A percentile compares a stretch with the other conserved stretches of the same genome.
These are phyloP conservation scores for Homarus gammarus DNA, from an alignment of 2,888 invertebrate species.

Conservation along the genomic window DNA sequence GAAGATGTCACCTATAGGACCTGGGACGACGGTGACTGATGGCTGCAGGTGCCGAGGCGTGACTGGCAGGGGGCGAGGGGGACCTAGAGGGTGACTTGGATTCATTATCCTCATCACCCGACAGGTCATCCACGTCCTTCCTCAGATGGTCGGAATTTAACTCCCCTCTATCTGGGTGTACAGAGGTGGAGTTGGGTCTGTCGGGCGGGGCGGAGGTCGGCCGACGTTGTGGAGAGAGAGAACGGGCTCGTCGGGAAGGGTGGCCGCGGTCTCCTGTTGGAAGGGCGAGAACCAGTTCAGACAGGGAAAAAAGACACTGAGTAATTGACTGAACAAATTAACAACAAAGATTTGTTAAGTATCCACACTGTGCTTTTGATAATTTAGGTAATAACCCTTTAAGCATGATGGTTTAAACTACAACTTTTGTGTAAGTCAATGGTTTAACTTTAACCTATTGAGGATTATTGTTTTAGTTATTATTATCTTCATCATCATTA, in stretches of 20 bases:
- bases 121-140: slow-evolving; percentile 32
- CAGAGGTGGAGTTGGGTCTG: slow-evolving; percentile 12
- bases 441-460: no score
- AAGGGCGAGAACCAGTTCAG: neutral
- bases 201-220: slow-evolving; percentile 39
- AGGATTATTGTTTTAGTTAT: no score
- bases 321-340: neutral
- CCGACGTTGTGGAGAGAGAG: slow-evolving; percentile 45
- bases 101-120: slow-evolving; percentile 43
- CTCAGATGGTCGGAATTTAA: neutral
- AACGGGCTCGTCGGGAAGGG: slow-evolving; percentile 29
- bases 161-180: neutral
- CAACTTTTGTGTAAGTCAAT: no score
- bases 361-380: no score
- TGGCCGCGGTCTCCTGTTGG: neutral
- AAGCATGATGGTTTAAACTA: no score
- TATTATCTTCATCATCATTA: no score
- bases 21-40: slow-evolving; percentile 37
- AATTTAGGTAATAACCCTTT: no score
- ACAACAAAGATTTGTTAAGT: neutral
- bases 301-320: neutral
- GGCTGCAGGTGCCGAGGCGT: slow-evolving; percentile 64
- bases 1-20: slow-evolving; percentile 40
- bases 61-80: slow-evolving; percentile 59
- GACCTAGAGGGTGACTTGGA: slow-evolving; percentile 51